phyloP scores from a whole-genome alignment of 2,888 invertebrate species.

The Aphodius granarius region DNA sequence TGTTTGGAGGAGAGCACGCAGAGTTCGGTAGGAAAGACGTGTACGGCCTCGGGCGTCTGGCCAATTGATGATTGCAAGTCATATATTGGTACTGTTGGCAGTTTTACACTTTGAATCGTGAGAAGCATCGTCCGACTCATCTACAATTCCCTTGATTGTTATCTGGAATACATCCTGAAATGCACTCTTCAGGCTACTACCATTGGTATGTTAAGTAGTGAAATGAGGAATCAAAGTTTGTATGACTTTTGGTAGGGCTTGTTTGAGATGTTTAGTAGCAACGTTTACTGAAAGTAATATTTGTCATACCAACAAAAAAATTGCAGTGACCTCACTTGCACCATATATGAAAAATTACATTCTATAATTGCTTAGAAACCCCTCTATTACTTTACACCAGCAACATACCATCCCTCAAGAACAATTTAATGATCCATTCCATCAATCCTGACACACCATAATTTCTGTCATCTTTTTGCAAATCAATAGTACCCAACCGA shows the following conservation, averaged over 20 bases:
- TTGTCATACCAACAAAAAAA: too few species aligned
- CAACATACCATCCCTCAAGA: background rate
- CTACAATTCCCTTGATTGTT: background rate
- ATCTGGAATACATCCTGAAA: background rate
- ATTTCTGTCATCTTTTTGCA: background rate
- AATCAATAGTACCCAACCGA: background rate
- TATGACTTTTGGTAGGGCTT: background rate
- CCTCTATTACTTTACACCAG: background rate
- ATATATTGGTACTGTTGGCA: background rate
- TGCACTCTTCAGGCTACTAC: background rate
- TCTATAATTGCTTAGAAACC: background rate
- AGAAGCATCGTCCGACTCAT: background rate
- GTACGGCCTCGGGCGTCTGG: background rate
- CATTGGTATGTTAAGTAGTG: background rate
- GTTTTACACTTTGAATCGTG: background rate
- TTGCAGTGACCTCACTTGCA: too few species aligned
- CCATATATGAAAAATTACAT: background rate
- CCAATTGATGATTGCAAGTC: background rate
- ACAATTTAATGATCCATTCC: background rate
- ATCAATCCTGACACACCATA: background rate
- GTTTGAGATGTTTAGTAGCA: background rate
- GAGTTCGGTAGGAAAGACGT: background rate
- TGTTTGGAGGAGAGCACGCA: background rate
- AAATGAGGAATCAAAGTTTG: background rate
- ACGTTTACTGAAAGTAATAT: too few species aligned